Evolutionary conservation across 2,888 invertebrate genomes (phyloP), one percentile per base, ranked within the genome.

Genomic region (Suillia variegata): DNA sequence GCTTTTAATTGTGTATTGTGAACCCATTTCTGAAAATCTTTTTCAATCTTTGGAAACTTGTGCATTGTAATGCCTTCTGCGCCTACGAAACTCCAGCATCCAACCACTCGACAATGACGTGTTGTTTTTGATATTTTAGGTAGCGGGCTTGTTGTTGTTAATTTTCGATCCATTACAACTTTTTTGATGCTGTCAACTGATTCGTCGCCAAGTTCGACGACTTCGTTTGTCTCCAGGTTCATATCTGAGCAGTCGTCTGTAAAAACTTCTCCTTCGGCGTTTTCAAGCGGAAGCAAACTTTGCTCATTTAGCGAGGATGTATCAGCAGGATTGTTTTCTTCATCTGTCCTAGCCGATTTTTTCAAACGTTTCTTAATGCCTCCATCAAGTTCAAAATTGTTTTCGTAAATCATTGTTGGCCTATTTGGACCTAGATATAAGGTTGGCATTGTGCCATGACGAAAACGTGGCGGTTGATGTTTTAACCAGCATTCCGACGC

Each of bases 1-100:
- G 70, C 70, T 1, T 72, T 66, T 8, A 75, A 67, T 57, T 74
- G 75, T 0, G 71, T 73, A 47, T 75, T 75, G 50, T 75, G 76
- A 45, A 71, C 64, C 75, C 75, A 75, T 34, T 70, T 71, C 26
- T 63, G 61, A 48, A 76, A 70, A 54, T 71, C 67, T 10, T 69
- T 67, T 20, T 56, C 48, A 1, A 67, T 65, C 10, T 67, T 65
- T 0, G 75, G 75, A 22, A 75, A 76, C 56, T 75, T 76, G 48
- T 75, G 75, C 3, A 75, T 60, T 1, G 70, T 71, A 31, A 76
- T 24, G 24, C 68, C 66, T 12, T 66, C 64, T 18, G 62, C 68
- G 42, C 68, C 67, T 31, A 73, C 38, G 42, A 71, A 70, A 52
- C 74, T 74, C 2, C 52, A 49, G 48, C 75, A 75, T 2, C 70